A percentile compares a stretch with the other conserved stretches of the same genome.
Evolutionary conservation across 2,113 vertebrate genomes (phyloP).

Genomic region (Hyaena hyaena): DNA sequence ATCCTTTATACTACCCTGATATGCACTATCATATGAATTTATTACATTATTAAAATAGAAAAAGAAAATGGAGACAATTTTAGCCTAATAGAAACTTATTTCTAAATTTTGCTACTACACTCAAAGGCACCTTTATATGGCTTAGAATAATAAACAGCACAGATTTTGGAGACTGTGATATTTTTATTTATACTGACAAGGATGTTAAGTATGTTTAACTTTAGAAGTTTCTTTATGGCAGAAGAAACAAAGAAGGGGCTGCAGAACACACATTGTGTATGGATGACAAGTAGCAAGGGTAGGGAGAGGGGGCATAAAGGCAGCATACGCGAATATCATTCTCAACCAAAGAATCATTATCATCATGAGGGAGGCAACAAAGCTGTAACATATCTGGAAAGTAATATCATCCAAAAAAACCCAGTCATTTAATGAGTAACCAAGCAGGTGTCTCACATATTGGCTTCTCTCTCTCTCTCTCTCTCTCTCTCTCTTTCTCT

Average conservation of each 20-base stretch:
- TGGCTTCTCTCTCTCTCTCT: background rate
- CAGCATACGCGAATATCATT: background rate
- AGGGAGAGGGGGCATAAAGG: background rate
- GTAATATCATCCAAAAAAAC: background rate
- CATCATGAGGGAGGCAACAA: background rate
- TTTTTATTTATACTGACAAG: slow-evolving; percentile 43
- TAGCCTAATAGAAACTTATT: background rate
- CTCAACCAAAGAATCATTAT: background rate
- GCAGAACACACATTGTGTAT: background rate
- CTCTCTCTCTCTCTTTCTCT: too few relatives aligned
- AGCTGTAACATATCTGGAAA: background rate
- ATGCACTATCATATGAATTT: background rate
- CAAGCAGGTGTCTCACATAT: background rate
- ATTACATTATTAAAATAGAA: background rate
- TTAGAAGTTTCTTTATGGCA: background rate
- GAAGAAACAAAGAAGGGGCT: background rate
- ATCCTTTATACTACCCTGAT: background rate
- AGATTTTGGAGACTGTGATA: background rate
- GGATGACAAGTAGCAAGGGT: background rate
- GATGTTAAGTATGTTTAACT: background rate
- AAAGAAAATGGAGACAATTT: background rate
- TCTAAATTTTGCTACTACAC: background rate
- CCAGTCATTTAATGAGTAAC: background rate
- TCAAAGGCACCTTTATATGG: background rate
- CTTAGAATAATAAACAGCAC: background rate